These are phyloP conservation scores for Austrofundulus limnaeus DNA, from an alignment of 2,113 vertebrate species.

Conservation along the genomic window DNA sequence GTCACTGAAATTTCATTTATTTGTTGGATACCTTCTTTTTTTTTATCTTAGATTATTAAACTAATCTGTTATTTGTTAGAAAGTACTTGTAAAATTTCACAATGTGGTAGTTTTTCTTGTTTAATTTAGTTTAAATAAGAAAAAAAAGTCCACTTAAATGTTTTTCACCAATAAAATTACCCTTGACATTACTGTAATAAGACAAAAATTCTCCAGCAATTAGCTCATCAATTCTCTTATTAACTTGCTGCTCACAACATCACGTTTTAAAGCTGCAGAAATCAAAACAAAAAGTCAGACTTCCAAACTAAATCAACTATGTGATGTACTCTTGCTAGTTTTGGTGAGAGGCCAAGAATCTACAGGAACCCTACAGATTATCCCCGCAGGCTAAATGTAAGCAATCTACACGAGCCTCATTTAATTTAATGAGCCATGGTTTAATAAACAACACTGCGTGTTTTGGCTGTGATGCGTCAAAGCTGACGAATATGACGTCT, in stretches of 20 bases:
- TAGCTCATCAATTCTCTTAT: not conserved
- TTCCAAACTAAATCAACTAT: slow-evolving; percentile 5
- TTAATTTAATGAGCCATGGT: slow-evolving; percentile 59
- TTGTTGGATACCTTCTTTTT: not conserved
- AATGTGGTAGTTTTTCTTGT: too few relatives aligned
- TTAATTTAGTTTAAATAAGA: too few relatives aligned
- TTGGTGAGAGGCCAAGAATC: slow-evolving; percentile 23
- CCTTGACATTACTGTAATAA: too few relatives aligned
- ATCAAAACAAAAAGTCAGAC: slow-evolving; percentile 9
- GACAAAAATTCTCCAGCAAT: too few relatives aligned
- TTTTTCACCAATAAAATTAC: too few relatives aligned
- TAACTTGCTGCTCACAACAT: slow-evolving; percentile 11
- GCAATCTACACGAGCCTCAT: slow-evolving; percentile 29
- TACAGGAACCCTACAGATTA: slow-evolving; percentile 6
- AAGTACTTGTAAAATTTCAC: too few relatives aligned
- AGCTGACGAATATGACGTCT: slow-evolving; percentile 16
- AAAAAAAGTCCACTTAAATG: too few relatives aligned
- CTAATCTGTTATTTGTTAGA: not conserved
- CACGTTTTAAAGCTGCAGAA: slow-evolving; percentile 3
- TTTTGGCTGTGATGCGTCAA: slow-evolving; percentile 54
- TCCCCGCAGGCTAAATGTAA: slow-evolving; percentile 34
- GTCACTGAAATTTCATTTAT: not conserved
- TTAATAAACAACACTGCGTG: slow-evolving; percentile 51
- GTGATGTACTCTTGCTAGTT: not conserved
- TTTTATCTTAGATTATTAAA: not conserved